Evolutionary conservation across 2,113 vertebrate genomes (phyloP).

Genomic region (Limanda limanda): DNA sequence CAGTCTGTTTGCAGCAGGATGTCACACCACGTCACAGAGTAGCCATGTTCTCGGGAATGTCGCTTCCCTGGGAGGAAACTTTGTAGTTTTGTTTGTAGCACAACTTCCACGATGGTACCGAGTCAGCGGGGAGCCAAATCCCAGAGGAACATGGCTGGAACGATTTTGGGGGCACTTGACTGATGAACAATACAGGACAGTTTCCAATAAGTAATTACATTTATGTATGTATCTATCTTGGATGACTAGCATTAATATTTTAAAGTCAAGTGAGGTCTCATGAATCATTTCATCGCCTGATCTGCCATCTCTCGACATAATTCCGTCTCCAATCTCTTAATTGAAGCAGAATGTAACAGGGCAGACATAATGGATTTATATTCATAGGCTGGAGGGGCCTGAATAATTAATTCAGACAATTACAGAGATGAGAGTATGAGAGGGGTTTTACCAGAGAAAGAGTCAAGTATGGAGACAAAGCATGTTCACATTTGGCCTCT

Average conservation of each 20-base stretch:
- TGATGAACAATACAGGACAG: not conserved
- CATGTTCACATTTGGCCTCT: conserved; percentile 32
- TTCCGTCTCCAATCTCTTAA: conserved; percentile 52
- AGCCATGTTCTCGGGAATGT: too few relatives aligned
- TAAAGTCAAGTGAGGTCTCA: conserved; percentile 33
- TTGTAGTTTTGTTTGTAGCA: too few relatives aligned
- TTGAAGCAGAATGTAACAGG: conserved; percentile 56
- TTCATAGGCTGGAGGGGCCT: conserved; percentile 58
- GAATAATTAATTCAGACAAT: conserved; percentile 76
- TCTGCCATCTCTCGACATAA: conserved; percentile 43
- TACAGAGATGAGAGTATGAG: conserved; percentile 55
- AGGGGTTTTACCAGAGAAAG: conserved; percentile 17
- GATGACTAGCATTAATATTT: conserved; percentile 56
- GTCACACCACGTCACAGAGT: too few relatives aligned
- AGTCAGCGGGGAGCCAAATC: not conserved
- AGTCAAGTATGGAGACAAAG: conserved; percentile 54
- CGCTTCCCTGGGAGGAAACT: not conserved
- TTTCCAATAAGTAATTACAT: conserved; percentile 9
- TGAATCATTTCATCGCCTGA: conserved; percentile 50
- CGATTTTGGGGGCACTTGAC: not conserved
- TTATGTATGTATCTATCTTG: conserved; percentile 14
- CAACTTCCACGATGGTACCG: not conserved
- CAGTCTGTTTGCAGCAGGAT: not conserved
- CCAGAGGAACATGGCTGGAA: not conserved
- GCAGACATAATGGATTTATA: conserved; percentile 71